phyloP scores from a whole-genome alignment of 2,797 vertebrate species.

The Gymnothorax javanicus region DNA sequence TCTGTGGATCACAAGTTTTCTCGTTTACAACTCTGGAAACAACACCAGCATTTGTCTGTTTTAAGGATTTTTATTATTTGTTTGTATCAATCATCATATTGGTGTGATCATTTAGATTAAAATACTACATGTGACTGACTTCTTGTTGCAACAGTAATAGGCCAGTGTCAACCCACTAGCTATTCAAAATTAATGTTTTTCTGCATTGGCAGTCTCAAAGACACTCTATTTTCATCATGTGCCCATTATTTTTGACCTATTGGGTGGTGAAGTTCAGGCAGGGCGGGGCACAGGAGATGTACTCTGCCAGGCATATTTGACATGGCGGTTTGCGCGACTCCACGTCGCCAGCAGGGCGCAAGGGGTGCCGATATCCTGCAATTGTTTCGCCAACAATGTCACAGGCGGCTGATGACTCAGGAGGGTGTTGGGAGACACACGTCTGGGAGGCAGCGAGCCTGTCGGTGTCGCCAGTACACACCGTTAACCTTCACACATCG shows the following conservation, averaged over 20 bases:
- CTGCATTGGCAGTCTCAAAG: background rate
- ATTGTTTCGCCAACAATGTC: constrained; percentile 39
- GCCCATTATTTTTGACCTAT: background rate
- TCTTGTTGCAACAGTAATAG: background rate
- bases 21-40: background rate
- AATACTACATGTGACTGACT: background rate
- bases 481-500: constrained; percentile 63
- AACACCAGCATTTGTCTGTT: background rate
- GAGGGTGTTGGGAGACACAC: constrained; percentile 72
- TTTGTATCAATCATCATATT: background rate
- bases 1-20: background rate
- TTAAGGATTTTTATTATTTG: background rate
- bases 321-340: constrained; percentile 46
- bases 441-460: constrained; percentile 39
- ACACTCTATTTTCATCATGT: background rate
- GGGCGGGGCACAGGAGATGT: background rate
- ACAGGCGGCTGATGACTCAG: constrained; percentile 69
- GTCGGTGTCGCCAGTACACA: constrained; percentile 59
- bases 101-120: background rate
- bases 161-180: background rate
- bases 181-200: background rate
- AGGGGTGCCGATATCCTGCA: constrained; percentile 25
- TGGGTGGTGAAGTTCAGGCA: background rate
- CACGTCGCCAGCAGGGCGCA: constrained; percentile 43
- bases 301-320: background rate